These are phyloP conservation scores for Pecten maximus DNA, from an alignment of 2,888 invertebrate genomes.

Conservation along the genomic window DNA sequence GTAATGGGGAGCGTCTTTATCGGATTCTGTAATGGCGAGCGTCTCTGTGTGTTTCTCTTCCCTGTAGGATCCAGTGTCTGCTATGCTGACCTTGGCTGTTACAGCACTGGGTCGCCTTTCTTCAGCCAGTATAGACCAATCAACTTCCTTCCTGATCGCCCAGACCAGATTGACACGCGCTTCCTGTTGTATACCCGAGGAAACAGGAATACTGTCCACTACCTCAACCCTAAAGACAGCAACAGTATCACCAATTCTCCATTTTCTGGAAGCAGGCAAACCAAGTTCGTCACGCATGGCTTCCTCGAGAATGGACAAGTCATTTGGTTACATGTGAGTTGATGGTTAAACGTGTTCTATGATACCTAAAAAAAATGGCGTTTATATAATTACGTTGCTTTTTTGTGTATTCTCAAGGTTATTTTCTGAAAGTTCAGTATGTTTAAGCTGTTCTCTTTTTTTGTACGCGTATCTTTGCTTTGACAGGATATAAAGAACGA, in stretches of 20 bases:
- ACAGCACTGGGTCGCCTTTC: slow-evolving; percentile 88
- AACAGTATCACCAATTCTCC: slow-evolving; percentile 58
- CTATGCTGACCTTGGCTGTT: slow-evolving; percentile 95
- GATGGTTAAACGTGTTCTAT: neutral
- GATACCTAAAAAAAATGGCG: no score
- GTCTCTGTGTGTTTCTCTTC: neutral
- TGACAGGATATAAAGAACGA: slow-evolving; percentile 74
- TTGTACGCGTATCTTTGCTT: neutral
- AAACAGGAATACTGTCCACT: slow-evolving; percentile 51
- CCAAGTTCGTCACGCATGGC: slow-evolving; percentile 71
- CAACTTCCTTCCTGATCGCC: slow-evolving; percentile 67
- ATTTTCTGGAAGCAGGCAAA: slow-evolving; percentile 61
- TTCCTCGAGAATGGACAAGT: slow-evolving; percentile 70
- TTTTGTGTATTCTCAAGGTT: no score
- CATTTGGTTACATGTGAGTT: slow-evolving; percentile 71
- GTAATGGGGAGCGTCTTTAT: no score
- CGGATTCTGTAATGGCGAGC: no score
- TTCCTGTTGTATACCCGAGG: slow-evolving; percentile 67
- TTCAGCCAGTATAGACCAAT: slow-evolving; percentile 87
- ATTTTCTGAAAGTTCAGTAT: no score
- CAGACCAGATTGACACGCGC: slow-evolving; percentile 60
- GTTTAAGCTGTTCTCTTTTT: no score
- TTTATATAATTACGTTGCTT: no score
- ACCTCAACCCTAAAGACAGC: slow-evolving; percentile 60
- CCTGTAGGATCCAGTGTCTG: slow-evolving; percentile 86